A percentile compares a stretch with the other conserved stretches of the same genome.
Evolutionary conservation across 2,888 invertebrate species (phyloP).

Genomic region (Leptothorax acervorum): DNA sequence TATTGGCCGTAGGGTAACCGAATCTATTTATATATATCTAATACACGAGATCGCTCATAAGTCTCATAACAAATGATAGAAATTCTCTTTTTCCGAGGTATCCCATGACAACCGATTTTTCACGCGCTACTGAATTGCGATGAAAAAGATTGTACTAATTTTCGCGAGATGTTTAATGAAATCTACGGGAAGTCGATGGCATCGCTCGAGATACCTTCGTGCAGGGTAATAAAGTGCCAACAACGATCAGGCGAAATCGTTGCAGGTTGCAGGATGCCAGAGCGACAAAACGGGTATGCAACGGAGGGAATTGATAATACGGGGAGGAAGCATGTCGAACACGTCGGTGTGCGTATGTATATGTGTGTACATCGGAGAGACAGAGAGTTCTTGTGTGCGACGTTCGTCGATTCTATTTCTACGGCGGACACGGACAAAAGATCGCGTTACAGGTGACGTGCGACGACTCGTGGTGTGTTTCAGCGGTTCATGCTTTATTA

Average conservation of each 20-base stretch:
- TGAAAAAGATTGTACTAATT: conserved; percentile 17
- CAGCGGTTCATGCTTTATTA: conserved; percentile 82
- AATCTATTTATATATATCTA: not conserved
- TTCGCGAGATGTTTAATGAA: conserved; percentile 27
- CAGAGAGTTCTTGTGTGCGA: conserved; percentile 30
- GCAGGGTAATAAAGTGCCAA: conserved; percentile 26
- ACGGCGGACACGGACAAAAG: conserved; percentile 72
- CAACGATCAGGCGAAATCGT: conserved; percentile 32
- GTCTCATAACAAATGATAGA: not conserved
- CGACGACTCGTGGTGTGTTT: conserved; percentile 77
- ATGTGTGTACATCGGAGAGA: conserved; percentile 38
- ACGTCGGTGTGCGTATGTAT: conserved; percentile 33
- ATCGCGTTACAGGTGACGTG: conserved; percentile 78
- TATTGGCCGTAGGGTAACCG: not conserved
- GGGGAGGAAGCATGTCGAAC: conserved; percentile 6
- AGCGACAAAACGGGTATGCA: conserved; percentile 35
- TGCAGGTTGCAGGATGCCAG: conserved; percentile 27
- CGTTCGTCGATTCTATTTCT: conserved; percentile 64
- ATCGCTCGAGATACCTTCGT: conserved; percentile 1
- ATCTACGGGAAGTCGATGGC: conserved; percentile 8
- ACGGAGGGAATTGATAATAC: conserved; percentile 20
- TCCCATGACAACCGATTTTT: not conserved
- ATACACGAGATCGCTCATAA: not conserved
- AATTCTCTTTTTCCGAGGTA: not conserved
- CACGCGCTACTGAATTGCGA: not conserved